phyloP scores from a whole-genome alignment of 2,888 invertebrate genomes.

The Xanthorhoe designata region DNA sequence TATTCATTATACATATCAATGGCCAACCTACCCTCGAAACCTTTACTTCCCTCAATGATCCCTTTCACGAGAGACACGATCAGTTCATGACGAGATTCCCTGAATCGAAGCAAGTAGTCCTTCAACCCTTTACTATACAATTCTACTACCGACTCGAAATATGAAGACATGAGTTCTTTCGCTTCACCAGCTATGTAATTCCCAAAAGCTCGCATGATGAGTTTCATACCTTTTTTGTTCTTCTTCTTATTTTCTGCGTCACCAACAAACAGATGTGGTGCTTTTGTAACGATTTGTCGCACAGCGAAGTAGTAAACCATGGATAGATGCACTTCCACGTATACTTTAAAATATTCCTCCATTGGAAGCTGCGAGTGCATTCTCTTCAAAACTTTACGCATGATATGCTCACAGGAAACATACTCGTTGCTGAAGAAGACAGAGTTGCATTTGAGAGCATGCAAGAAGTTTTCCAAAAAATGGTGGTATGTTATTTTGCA shows the following conservation, averaged over 20 bases:
- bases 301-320: constrained; percentile 9
- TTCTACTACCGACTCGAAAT: constrained; percentile 2
- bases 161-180: neutral
- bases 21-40: constrained; percentile 6
- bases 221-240: constrained; percentile 13
- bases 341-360: neutral
- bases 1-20: constrained; percentile 12
- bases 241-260: constrained; percentile 13
- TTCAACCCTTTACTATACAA: constrained; percentile 2
- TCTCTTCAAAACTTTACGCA: neutral
- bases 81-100: constrained; percentile 7
- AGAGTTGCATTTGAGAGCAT: constrained; percentile 10
- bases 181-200: constrained; percentile 7
- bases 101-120: constrained; percentile 1
- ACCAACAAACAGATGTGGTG: constrained; percentile 3
- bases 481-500: neutral
- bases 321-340: constrained; percentile 3
- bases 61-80: constrained; percentile 6
- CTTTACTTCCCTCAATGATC: constrained; percentile 3
- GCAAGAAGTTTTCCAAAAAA: neutral
- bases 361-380: neutral
- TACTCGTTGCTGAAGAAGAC: constrained; percentile 11
- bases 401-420: neutral
- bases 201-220: neutral
- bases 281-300: neutral